phyloP scores from a whole-genome alignment of 2,888 invertebrate genomes.

The Aphodius sticticus region DNA sequence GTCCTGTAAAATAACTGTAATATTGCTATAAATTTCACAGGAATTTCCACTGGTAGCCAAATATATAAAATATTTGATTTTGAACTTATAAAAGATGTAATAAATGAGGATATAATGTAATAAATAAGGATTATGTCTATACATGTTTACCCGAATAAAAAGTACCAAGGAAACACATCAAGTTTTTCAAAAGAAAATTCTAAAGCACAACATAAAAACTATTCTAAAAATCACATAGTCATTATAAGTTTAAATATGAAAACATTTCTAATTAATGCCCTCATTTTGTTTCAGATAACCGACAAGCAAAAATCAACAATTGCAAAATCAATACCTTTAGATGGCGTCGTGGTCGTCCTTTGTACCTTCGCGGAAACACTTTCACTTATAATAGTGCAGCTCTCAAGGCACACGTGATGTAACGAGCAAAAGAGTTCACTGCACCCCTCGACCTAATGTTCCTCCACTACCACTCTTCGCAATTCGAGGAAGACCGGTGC shows the following conservation, averaged over 20 bases:
- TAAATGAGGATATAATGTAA: too few relatives aligned
- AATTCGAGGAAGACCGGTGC: neutral
- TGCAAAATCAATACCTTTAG: neutral
- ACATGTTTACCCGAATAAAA: too few relatives aligned
- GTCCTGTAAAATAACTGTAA: too few relatives aligned
- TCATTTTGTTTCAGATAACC: neutral
- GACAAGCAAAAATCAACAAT: neutral
- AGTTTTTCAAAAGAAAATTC: too few relatives aligned
- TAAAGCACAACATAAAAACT: too few relatives aligned
- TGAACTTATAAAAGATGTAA: too few relatives aligned
- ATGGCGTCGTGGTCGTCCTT: neutral
- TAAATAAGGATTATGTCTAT: too few relatives aligned
- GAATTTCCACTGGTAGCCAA: too few relatives aligned
- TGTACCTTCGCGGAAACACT: neutral
- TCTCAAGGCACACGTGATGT: neutral
- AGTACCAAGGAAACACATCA: too few relatives aligned
- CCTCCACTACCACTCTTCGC: neutral
- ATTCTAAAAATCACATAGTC: too few relatives aligned
- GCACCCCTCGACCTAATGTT: neutral
- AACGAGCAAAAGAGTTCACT: slow-evolving; percentile 4
- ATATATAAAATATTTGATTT: too few relatives aligned
- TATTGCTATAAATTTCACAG: too few relatives aligned
- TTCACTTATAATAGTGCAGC: neutral
- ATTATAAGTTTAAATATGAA: neutral
- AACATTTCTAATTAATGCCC: neutral